Percentiles rank a stretch among this genome's conserved stretches.
phyloP scores from a whole-genome alignment of 2,113 vertebrate genomes.

The Nymphicus hollandicus region DNA sequence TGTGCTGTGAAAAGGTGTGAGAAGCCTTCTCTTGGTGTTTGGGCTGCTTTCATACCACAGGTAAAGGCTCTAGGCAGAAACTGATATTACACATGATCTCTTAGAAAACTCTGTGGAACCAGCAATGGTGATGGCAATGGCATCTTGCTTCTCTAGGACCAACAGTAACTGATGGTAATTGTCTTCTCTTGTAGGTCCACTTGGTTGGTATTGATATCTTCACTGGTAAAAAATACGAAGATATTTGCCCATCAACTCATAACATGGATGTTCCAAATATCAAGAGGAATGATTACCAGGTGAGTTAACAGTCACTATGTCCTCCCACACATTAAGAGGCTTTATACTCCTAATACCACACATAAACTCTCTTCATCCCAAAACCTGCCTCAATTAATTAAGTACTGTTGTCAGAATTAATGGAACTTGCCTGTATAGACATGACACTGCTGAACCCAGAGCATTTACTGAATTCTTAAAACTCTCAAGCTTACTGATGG shows the following conservation, averaged over 20 bases:
- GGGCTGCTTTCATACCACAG: background rate
- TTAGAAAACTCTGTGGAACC: background rate
- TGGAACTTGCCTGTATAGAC: background rate
- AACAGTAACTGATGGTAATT: background rate
- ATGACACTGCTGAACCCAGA: background rate
- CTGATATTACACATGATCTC: background rate
- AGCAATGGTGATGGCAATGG: background rate
- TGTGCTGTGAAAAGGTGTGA: background rate
- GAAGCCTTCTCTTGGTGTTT: rapidly evolving
- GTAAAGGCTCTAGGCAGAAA: background rate
- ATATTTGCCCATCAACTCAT: slow-evolving; percentile 98
- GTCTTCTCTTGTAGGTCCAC: slow-evolving; percentile 81
- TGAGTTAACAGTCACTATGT: slow-evolving; percentile 51
- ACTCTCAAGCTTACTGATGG: background rate
- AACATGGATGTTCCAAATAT: slow-evolving; percentile 99
- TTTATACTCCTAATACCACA: background rate
- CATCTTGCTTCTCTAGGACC: background rate
- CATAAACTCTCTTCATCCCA: background rate
- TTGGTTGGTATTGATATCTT: slow-evolving; percentile 98
- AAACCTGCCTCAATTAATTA: background rate
- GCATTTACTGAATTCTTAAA: background rate
- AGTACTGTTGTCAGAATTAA: background rate
- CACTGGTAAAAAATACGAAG: slow-evolving; percentile 97
- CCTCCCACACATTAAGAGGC: background rate
- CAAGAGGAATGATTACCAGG: slow-evolving; percentile 96